Evolutionary conservation across 1,140 invertebrate genomes (phyloP).

Genomic region (Calycopis cecrops): DNA sequence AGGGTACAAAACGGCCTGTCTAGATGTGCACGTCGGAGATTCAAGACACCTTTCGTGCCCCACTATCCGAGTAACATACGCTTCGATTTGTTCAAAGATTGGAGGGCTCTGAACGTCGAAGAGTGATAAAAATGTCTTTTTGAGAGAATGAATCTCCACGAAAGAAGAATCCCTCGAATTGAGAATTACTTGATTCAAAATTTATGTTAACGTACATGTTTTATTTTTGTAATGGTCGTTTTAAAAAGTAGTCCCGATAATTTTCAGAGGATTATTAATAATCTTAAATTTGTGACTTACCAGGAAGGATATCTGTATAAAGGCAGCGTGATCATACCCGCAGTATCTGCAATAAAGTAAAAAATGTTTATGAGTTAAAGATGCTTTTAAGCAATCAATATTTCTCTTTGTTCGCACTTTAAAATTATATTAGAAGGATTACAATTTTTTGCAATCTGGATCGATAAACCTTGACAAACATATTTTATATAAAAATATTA

Average conservation of each 20-base stretch:
- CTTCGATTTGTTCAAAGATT: conserved; percentile 24
- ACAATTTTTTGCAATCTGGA: too few species aligned
- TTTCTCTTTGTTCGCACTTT: too few species aligned
- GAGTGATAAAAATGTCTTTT: conserved; percentile 12
- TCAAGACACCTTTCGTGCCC: conserved; percentile 16
- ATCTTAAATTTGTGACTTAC: conserved; percentile 21
- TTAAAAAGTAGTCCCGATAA: too few species aligned
- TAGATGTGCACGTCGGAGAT: not conserved
- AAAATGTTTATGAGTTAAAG: conserved; percentile 1
- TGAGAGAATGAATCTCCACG: not conserved
- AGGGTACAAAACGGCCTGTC: not conserved
- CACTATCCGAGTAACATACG: conserved; percentile 15
- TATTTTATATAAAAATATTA: too few species aligned
- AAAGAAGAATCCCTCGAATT: too few species aligned
- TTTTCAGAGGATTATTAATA: too few species aligned
- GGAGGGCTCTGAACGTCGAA: conserved; percentile 13
- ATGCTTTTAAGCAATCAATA: too few species aligned
- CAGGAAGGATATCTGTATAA: conserved; percentile 22
- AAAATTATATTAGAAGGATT: too few species aligned
- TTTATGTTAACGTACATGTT: not conserved
- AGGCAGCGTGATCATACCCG: conserved; percentile 29
- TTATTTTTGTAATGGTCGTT: not conserved
- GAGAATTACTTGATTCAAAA: not conserved
- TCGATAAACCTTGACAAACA: too few species aligned
- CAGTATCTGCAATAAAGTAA: conserved; percentile 17